Conservation (phyloP, 2,888 invertebrate genomes). For the Carterocephalus palaemon region DNA sequence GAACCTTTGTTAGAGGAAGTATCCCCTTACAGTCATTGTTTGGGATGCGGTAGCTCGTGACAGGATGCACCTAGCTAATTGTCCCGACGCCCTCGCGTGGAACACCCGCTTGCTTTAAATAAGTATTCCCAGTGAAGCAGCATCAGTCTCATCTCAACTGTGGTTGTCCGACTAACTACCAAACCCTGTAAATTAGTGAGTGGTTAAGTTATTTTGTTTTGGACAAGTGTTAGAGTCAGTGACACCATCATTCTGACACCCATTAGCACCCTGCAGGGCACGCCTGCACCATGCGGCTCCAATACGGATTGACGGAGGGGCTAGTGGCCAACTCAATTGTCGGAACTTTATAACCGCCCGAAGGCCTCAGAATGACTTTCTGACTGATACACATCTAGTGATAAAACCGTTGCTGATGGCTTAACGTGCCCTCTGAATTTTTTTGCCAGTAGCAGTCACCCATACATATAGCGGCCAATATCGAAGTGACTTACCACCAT, state of each 20-base stretch:
- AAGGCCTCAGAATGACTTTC: no score
- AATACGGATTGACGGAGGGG: no score
- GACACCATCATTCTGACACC: background rate
- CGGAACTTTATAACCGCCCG: no score
- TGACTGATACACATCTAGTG: no score
- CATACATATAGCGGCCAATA: no score
- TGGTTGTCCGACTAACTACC: conserved; percentile 35
- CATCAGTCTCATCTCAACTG: conserved; percentile 52
- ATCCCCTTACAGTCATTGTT: conserved; percentile 73
- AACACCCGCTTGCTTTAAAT: conserved; percentile 66
- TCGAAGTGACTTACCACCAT: no score
- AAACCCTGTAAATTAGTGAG: conserved; percentile 17
- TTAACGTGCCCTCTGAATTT: no score
- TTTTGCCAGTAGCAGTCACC: no score
- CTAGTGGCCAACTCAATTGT: no score
- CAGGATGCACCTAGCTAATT: conserved; percentile 66
- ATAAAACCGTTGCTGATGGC: no score
- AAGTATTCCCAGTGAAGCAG: conserved; percentile 51
- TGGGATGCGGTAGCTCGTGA: conserved; percentile 47
- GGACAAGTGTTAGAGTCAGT: conserved; percentile 5
- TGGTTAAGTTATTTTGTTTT: background rate
- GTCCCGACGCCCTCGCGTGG: conserved; percentile 59
- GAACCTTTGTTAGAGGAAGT: conserved; percentile 72
- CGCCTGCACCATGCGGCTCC: no score
- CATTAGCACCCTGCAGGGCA: no score